phyloP scores from a whole-genome alignment of 2,113 vertebrate genomes.

The Toxotes chatareus region DNA sequence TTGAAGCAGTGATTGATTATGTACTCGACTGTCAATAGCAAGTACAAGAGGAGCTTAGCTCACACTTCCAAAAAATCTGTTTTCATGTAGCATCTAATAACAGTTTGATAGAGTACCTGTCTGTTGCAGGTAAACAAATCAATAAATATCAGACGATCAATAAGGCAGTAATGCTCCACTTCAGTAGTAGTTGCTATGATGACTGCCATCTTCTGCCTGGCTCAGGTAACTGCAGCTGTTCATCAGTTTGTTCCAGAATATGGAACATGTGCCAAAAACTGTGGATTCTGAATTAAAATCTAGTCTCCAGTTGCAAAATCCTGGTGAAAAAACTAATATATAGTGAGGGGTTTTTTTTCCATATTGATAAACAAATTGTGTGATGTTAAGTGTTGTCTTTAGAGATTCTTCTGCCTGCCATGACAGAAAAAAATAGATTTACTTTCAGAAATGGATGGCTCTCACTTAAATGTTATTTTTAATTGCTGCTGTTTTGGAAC shows the following conservation, averaged over 20 bases:
- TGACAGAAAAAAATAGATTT: too few species aligned
- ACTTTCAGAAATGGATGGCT: too few species aligned
- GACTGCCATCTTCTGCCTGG: constrained; percentile 36
- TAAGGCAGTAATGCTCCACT: constrained; percentile 26
- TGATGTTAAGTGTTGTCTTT: too few species aligned
- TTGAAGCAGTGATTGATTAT: constrained; percentile 58
- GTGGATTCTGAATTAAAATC: too few species aligned
- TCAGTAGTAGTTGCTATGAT: constrained; percentile 13
- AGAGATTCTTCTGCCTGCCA: too few species aligned
- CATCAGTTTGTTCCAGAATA: background rate
- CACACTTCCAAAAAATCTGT: constrained; percentile 60
- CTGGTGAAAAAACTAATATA: too few species aligned
- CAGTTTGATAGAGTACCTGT: constrained; percentile 63
- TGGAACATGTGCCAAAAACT: background rate
- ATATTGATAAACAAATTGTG: too few species aligned
- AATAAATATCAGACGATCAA: constrained; percentile 59
- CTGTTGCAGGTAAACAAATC: constrained; percentile 64
- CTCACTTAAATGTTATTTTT: too few species aligned
- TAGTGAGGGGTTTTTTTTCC: too few species aligned
- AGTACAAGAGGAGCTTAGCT: constrained; percentile 56
- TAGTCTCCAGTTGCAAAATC: too few species aligned
- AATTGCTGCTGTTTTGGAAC: too few species aligned
- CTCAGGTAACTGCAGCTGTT: constrained; percentile 14
- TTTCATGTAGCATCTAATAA: constrained; percentile 66
- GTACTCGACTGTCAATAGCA: constrained; percentile 29